Percentiles rank a stretch among this genome's conserved stretches.
These are phyloP conservation scores for Acanthoscelides obtectus DNA, from an alignment of 2,888 invertebrate species.

Conservation along the genomic window DNA sequence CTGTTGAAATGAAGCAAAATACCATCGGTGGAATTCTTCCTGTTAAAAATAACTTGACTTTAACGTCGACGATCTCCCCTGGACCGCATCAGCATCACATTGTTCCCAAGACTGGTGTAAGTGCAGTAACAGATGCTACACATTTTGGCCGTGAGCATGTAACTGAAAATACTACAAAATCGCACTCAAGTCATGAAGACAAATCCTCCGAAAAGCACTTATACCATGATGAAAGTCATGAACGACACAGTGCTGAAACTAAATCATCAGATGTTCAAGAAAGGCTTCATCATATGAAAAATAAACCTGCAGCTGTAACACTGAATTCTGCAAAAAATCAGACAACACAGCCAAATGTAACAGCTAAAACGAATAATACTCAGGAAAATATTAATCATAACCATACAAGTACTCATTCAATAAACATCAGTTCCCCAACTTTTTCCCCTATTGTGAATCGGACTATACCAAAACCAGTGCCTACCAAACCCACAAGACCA, in stretches of 20 bases:
- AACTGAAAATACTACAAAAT: not conserved
- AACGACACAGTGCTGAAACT: not conserved
- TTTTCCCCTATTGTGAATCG: constrained; percentile 1
- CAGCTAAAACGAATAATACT: no score
- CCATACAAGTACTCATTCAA: not conserved
- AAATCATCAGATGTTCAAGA: no score
- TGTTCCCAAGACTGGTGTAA: not conserved
- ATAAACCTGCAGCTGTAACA: not conserved
- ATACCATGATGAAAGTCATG: not conserved
- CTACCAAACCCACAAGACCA: not conserved
- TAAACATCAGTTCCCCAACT: not conserved
- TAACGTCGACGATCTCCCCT: not conserved
- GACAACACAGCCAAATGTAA: no score
- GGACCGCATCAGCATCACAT: not conserved
- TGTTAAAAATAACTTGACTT: not conserved
- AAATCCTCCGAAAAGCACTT: not conserved
- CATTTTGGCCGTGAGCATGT: constrained; percentile 2
- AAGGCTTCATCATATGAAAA: not conserved
- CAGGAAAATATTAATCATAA: no score
- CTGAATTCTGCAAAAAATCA: not conserved
- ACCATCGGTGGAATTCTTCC: not conserved
- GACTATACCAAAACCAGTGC: constrained; percentile 1
- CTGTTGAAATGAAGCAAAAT: not conserved
- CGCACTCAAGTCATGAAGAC: not conserved
- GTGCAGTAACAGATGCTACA: not conserved